Percentiles rank a stretch among this genome's conserved stretches.
These are phyloP conservation scores for Pipistrellus kuhlii DNA, from an alignment of 2,797 vertebrate species.

Conservation along the genomic window DNA sequence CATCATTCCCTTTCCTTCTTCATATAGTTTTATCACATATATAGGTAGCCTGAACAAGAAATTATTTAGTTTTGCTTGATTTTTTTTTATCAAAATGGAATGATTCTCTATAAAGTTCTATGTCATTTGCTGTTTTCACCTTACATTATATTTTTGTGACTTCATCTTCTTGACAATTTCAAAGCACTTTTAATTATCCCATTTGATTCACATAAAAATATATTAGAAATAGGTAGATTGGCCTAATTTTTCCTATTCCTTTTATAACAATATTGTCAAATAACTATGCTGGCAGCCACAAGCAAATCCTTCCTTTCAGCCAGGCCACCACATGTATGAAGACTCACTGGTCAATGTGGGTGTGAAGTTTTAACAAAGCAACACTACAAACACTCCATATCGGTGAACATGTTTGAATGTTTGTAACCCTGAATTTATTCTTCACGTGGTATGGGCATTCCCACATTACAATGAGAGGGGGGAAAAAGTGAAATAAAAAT, in stretches of 20 bases:
- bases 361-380: background rate
- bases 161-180: background rate
- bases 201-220: slow-evolving; percentile 12
- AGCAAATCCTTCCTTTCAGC: background rate
- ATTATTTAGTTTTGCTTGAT: background rate
- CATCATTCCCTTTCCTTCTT: background rate
- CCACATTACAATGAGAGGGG: slow-evolving; percentile 15
- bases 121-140: background rate
- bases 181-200: background rate
- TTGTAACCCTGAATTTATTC: background rate
- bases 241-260: background rate
- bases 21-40: background rate
- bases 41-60: background rate
- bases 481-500: slow-evolving; percentile 55
- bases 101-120: background rate
- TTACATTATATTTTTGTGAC: background rate
- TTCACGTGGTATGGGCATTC: slow-evolving; percentile 52
- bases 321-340: background rate
- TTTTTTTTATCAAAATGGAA: background rate
- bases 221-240: background rate
- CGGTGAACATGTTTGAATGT: background rate
- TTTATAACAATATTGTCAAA: background rate
- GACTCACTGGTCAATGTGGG: background rate
- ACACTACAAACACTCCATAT: background rate
- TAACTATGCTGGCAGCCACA: background rate